These are phyloP conservation scores for Dasyprocta punctata DNA, from an alignment of 2,113 vertebrate genomes.

Conservation along the genomic window DNA sequence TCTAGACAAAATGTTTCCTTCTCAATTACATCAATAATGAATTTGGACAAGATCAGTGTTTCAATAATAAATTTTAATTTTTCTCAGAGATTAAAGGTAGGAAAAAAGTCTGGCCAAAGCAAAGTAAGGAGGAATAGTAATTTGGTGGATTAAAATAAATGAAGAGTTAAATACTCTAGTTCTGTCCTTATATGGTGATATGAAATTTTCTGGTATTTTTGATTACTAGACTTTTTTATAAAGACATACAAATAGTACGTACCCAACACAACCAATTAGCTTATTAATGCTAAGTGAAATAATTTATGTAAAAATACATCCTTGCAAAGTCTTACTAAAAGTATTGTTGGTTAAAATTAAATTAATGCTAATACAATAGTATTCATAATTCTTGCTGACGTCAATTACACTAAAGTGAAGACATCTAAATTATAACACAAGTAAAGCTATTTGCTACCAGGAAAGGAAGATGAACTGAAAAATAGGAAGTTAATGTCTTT, in stretches of 20 bases:
- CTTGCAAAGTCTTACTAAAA: not conserved
- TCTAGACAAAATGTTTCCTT: not conserved
- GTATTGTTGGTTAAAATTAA: not conserved
- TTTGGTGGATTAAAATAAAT: not conserved
- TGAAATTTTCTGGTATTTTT: not conserved
- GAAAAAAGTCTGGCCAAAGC: not conserved
- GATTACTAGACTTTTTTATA: not conserved
- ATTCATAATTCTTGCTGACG: not conserved
- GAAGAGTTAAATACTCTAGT: not conserved
- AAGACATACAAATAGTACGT: not conserved
- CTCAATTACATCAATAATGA: not conserved
- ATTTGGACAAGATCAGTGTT: not conserved
- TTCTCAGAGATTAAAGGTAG: not conserved
- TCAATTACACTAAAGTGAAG: not conserved
- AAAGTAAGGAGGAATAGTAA: not conserved
- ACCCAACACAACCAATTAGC: not conserved
- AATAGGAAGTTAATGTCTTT: not conserved
- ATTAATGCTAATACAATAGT: not conserved
- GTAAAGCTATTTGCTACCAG: not conserved
- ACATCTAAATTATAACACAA: not conserved
- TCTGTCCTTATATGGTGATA: not conserved
- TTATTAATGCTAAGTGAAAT: not conserved
- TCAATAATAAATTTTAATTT: constrained; percentile 34
- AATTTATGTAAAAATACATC: not conserved
- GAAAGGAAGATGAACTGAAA: not conserved